A percentile compares a stretch with the other conserved stretches of the same genome.
phyloP scores from a whole-genome alignment of 2,113 vertebrate species.

The Taurulus bubalis region DNA sequence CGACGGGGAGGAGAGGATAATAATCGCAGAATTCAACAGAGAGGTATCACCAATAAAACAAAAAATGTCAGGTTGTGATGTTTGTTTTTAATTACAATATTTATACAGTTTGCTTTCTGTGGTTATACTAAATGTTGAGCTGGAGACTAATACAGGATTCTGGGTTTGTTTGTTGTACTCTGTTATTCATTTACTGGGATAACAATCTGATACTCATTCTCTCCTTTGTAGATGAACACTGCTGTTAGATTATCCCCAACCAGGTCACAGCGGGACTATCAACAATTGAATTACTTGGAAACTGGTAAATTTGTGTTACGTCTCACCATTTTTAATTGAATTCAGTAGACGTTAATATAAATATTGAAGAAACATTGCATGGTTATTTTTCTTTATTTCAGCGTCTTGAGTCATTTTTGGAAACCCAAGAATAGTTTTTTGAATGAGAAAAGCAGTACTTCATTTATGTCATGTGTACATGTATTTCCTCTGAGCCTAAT shows the following conservation, averaged over 20 bases:
- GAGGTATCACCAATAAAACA: slow-evolving; percentile 39
- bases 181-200: background rate
- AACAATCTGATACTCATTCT: background rate
- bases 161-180: background rate
- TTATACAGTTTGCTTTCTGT: background rate
- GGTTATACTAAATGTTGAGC: background rate
- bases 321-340: background rate
- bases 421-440: background rate
- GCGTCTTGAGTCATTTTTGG: background rate
- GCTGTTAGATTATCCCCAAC: slow-evolving; percentile 56
- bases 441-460: background rate
- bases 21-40: slow-evolving; percentile 41
- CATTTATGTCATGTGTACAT: background rate
- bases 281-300: slow-evolving; percentile 17
- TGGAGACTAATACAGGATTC: background rate
- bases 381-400: background rate
- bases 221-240: slow-evolving; percentile 42
- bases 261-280: slow-evolving; percentile 46
- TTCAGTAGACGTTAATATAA: background rate
- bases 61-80: background rate
- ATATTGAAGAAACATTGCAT: slow-evolving; percentile 6
- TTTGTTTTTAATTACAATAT: background rate
- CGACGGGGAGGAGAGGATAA: slow-evolving; percentile 44
- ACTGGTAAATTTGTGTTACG: slow-evolving; percentile 38
- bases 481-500: background rate